Base-by-base conservation (phyloP, 2,113 vertebrate species). In the Tapirus terrestris region DNA sequence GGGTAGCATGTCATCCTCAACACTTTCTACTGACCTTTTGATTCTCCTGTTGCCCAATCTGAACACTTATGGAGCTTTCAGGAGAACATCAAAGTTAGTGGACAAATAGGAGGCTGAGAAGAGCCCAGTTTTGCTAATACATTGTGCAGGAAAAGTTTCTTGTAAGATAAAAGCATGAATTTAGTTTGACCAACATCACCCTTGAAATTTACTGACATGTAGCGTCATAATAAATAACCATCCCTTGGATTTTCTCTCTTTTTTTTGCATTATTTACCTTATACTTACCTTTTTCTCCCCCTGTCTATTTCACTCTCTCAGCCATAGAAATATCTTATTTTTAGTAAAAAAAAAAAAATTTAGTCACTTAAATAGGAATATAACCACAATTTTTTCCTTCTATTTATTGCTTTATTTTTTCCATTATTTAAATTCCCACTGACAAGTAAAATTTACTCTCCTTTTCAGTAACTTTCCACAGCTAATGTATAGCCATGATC, bases 171-270 rank as follows among this genome's bases (percentile, higher is more conserved):
- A 89, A 92, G 76, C 39, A 89, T 56, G 29, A 84, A 91, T 92
- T 94, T 96, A 73, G 67, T 88, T 92, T 61, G 12, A 94, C 61
- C 17, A 65, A 61, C 36, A 87, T 75, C 12, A 92, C 48, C 29
- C 73, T 67, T 89, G 79, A 86, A 92, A 79, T 86, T 67, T 70
- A 92, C 8, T 36, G 14, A 93, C 10, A 45, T 25, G 13, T 68
- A 58, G 65, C 23, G 0, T 75, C 27, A 87, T 53, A 90, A 83
- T 53, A 75, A 96, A 91, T 63, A 86, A 51, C 10, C 5, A 67
- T 72, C 18, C 20, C 21, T 72, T 73, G 27, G 20, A 2, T 33
- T 58, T 67, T 36, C 67, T 36, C n/a, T 36, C 8, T 11, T 48
- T 11, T 29, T 84, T 73, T 89, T 75, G 31, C 17, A 85, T 23